Evolutionary conservation across 2,113 vertebrate genomes (phyloP), one percentile per base, ranked within the genome.

Genomic region (Paracanthobrama guichenoti): DNA sequence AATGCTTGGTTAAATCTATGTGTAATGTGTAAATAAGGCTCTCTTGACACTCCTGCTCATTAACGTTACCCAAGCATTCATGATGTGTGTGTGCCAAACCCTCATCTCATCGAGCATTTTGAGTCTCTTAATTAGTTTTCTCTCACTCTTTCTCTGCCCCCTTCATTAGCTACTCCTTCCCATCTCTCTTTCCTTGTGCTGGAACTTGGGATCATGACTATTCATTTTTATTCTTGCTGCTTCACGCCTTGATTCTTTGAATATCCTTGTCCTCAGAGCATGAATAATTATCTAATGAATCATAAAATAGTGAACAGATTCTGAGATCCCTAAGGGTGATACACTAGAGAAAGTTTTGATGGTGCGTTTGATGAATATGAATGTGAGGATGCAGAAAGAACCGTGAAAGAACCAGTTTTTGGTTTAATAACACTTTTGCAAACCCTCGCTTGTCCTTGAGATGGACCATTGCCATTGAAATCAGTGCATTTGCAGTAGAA

Each of bases 81-180:
- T 80, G 72, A 59, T 69, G 72, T 44, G 60, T 71, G 53, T 84
- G 42, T 69, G 46, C 76, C 57, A 81, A 86, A 78, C 53, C 74
- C 66, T 53, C 10, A 79, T 48, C 44, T 83, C 67, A 48, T 77
- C 39, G 1, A 82, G 66, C 78, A 90, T 88, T 85, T 88, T 85
- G 91, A 89, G 82, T 89, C 88, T 91, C 88, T 88, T 90, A 90
- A 93, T 93, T 92, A 90, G 84, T 90, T 88, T 89, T 78, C 14
- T 50, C 71, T 81, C 71, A 5, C 28, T 42, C 64, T 48, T 78
- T 50, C 6, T 62, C 31, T 67, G 0, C 10, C n/a, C n/a, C n/a
- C n/a, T 62, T 8, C 13, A 4, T 79, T n/a, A 44, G 13, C 11
- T 14, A 62, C 75, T 71, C 35, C 16, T 59, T 59, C 24, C 7